Percentiles rank a stretch among this genome's conserved stretches.
phyloP scores from a whole-genome alignment of 2,888 invertebrate genomes.

The Nesidiocoris tenuis region DNA sequence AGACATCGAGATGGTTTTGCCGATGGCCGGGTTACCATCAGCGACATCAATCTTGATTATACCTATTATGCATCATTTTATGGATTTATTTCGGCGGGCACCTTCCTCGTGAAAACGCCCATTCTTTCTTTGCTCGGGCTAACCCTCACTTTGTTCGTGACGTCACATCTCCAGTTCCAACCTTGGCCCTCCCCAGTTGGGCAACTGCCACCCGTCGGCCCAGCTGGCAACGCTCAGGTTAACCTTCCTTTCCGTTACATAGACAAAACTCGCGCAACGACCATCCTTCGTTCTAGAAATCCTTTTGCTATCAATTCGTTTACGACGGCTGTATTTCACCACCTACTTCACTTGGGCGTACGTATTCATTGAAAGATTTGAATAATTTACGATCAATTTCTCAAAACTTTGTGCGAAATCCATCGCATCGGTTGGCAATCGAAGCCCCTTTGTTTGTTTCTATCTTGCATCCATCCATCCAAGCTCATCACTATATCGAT shows the following conservation, averaged over 20 bases:
- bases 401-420: no score
- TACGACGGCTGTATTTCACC: neutral
- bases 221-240: neutral
- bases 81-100: no score
- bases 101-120: neutral
- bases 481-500: no score
- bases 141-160: neutral
- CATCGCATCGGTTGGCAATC: no score
- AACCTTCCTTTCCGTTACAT: neutral
- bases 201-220: neutral
- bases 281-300: neutral
- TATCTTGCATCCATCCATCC: no score
- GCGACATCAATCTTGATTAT: no score
- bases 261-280: neutral
- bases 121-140: neutral
- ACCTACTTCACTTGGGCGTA: neutral
- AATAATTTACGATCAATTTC: no score
- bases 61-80: no score
- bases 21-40: no score
- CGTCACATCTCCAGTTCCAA: constrained; percentile 1
- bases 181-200: no score
- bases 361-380: neutral
- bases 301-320: neutral
- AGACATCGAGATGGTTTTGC: no score
- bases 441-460: no score